Evolutionary conservation across 2,888 invertebrate genomes (phyloP).

Genomic region (Melinaea menophilus): DNA sequence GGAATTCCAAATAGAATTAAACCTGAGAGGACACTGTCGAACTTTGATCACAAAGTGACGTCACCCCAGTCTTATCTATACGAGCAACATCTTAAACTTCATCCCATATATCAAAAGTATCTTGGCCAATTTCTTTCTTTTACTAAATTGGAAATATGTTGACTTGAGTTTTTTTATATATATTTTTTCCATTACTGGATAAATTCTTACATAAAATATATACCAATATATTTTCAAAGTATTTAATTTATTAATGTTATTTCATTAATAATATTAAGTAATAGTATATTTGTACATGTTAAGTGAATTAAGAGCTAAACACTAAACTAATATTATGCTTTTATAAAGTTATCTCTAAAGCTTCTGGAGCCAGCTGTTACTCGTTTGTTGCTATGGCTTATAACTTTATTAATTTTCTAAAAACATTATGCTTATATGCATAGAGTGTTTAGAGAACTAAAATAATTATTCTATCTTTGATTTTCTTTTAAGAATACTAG

Average conservation of each 20-base stretch:
- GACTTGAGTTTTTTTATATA: neutral
- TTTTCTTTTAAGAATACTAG: neutral
- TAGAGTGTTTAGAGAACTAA: neutral
- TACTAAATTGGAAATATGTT: neutral
- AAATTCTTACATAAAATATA: too few species aligned
- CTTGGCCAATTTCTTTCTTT: conserved; percentile 2
- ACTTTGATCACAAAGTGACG: conserved; percentile 58
- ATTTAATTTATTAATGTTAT: too few species aligned
- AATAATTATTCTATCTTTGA: neutral
- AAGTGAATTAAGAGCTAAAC: too few species aligned
- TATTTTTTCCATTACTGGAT: neutral
- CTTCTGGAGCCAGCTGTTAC: neutral
- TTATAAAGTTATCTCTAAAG: too few species aligned
- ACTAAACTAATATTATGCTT: too few species aligned
- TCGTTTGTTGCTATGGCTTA: conserved; percentile 16
- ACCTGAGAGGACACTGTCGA: conserved; percentile 55
- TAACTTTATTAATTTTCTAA: conserved; percentile 15
- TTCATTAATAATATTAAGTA: too few species aligned
- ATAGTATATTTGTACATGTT: neutral
- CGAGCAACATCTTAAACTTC: conserved; percentile 34
- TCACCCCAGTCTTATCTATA: conserved; percentile 41
- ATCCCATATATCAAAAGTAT: conserved; percentile 3
- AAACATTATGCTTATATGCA: neutral
- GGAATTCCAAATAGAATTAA: conserved; percentile 72
- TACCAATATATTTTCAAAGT: too few species aligned